Evolutionary conservation across 2,113 vertebrate genomes (phyloP).

Genomic region (Phrynosoma platyrhinos): DNA sequence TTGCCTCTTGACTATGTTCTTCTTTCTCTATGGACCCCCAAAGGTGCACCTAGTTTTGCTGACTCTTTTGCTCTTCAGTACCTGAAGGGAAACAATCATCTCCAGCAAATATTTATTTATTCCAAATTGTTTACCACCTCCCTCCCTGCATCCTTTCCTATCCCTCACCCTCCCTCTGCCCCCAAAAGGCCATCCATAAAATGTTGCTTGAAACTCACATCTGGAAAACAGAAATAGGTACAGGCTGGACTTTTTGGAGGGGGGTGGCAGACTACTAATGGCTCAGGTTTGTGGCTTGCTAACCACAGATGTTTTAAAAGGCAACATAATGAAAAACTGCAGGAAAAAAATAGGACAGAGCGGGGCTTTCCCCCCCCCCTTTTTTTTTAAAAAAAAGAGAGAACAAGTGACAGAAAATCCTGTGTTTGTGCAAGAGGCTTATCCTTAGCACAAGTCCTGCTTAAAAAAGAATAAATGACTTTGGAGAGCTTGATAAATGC

Average conservation of each 20-base stretch:
- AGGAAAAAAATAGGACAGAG: constrained; percentile 61
- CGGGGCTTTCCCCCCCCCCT: constrained; percentile 29
- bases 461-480: constrained; percentile 39
- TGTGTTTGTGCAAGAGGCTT: constrained; percentile 61
- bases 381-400: constrained; percentile 64
- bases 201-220: constrained; percentile 56
- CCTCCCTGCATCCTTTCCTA: constrained; percentile 24
- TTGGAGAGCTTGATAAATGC: constrained; percentile 46
- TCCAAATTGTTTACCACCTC: constrained; percentile 57
- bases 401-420: constrained; percentile 66
- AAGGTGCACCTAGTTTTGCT: background rate
- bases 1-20: background rate
- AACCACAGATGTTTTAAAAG: constrained; percentile 60
- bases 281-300: constrained; percentile 55
- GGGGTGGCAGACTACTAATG: constrained; percentile 2
- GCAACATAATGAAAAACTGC: constrained; percentile 62
- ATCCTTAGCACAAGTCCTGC: constrained; percentile 49
- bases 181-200: constrained; percentile 35
- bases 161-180: background rate
- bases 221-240: constrained; percentile 65
- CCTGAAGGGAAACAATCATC: background rate
- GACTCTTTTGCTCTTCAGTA: background rate
- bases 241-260: background rate
- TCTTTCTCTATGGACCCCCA: background rate
- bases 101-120: constrained; percentile 51